phyloP scores from a whole-genome alignment of 2,113 vertebrate genomes.

The Menura novaehollandiae region DNA sequence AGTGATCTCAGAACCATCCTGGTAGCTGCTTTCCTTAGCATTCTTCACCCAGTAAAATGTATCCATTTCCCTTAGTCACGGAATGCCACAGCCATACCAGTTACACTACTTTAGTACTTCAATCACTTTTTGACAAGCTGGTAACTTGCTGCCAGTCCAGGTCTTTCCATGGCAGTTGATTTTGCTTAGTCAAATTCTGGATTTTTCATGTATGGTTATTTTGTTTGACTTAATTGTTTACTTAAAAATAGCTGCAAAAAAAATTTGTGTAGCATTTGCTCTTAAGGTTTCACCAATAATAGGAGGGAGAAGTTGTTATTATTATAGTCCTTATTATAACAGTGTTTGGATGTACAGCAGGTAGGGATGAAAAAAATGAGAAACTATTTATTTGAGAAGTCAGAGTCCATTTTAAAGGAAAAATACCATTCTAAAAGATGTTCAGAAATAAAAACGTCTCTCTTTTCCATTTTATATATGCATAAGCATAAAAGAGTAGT shows the following conservation, averaged over 20 bases:
- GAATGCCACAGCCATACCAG: not conserved
- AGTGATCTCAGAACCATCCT: not conserved
- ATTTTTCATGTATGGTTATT: not conserved
- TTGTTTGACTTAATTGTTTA: not conserved
- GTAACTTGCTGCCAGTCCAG: fast-evolving
- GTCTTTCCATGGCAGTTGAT: not conserved
- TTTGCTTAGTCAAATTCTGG: not conserved
- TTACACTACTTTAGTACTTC: not conserved
- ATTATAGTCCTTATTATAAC: too few species aligned
- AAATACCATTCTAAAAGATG: not conserved
- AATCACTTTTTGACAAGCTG: not conserved
- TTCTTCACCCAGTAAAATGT: not conserved
- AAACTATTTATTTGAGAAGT: not conserved
- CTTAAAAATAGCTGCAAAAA: not conserved
- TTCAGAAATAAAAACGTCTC: not conserved
- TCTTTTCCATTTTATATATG: not conserved
- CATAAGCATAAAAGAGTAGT: not conserved
- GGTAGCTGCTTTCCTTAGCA: not conserved
- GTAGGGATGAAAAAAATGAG: not conserved
- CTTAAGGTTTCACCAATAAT: not conserved
- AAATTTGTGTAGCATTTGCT: not conserved
- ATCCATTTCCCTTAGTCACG: not conserved
- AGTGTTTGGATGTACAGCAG: not conserved
- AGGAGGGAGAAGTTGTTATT: too few species aligned
- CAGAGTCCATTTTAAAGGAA: not conserved